Conservation (phyloP, 2,888 invertebrate species). For the Tyria jacobaeae region DNA sequence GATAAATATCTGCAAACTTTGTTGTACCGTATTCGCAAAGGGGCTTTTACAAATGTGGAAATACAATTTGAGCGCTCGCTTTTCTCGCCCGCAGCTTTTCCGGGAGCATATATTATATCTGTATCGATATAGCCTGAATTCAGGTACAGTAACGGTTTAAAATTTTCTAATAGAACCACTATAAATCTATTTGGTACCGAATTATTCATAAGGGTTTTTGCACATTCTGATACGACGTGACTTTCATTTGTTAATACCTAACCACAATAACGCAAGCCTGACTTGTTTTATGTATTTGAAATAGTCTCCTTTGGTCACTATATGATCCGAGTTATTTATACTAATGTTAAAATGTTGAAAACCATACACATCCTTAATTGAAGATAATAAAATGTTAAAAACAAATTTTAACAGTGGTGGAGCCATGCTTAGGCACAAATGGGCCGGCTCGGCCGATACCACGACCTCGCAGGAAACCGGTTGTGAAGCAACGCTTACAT, state of each 20-base stretch:
- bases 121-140: constrained; percentile 43
- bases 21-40: constrained; percentile 62
- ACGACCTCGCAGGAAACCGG: no score
- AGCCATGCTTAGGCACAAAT: no score
- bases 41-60: constrained; percentile 70
- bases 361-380: not conserved
- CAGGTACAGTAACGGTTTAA: constrained; percentile 28
- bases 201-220: constrained; percentile 10
- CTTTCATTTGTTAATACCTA: constrained; percentile 1
- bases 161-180: constrained; percentile 25
- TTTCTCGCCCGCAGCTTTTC: constrained; percentile 62
- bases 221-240: not conserved
- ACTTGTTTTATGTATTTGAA: not conserved
- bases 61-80: constrained; percentile 70
- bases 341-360: no score
- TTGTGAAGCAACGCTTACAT: no score
- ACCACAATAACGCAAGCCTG: not conserved
- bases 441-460: no score
- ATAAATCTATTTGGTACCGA: constrained; percentile 16
- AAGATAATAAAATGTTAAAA: not conserved
- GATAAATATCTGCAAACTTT: constrained; percentile 78
- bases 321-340: not conserved
- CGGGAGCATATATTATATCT: constrained; percentile 58
- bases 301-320: no score
- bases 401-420: no score